Base-by-base conservation (phyloP, 23 tunicate genomes). In the Halocynthia aurantium region DNA sequence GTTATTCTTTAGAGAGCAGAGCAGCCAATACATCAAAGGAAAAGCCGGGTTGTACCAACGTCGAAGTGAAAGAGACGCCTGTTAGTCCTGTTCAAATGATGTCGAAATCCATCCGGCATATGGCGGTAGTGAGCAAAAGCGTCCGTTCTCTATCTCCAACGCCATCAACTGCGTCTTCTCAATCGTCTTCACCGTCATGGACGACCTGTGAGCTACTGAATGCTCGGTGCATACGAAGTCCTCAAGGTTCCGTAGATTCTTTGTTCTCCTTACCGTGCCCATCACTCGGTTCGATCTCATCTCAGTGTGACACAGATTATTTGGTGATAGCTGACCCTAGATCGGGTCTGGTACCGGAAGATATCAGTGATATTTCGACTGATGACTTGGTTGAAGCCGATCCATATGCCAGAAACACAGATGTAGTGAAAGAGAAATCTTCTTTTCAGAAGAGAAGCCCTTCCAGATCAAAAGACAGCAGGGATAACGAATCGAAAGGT, bases 281-380 rank as follows among this genome's bases (percentile, higher is more conserved):
- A 8, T 74, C 78, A 0, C 78, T 74, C 10, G 6, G 13, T 49
- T 74, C 78, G 12, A 54, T 74, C 51, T 80, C 95, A 7, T 87
- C 93, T 8, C 84, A 78, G 11, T 88, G 95, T 82, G 87, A 88
- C 52, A 88, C 95, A 8, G 95, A 88, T 61, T 88, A 87, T 57
- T 80, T 88, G 50, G 70, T 88, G 6, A 87, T 86, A 52, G 95
- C 95, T 0, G 95, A 88, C 63, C 73, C 95, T 12, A 51, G 50
- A n/a, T 71, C 87, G 17, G 62, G 88, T 55, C 73, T 70, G 53
- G 63, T 88, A 50, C 95, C 95, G 10, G 76, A 68, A 50, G 67
- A 21, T 18, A 62, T 52, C 40, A 74, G 78, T 49, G 78, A 74
- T 74, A 49, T 64, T 20, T 19, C 78, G 8, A 74, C 78, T 7